Evolutionary conservation across 2,888 invertebrate species (phyloP).

Genomic region (Entomobrya proxima): DNA sequence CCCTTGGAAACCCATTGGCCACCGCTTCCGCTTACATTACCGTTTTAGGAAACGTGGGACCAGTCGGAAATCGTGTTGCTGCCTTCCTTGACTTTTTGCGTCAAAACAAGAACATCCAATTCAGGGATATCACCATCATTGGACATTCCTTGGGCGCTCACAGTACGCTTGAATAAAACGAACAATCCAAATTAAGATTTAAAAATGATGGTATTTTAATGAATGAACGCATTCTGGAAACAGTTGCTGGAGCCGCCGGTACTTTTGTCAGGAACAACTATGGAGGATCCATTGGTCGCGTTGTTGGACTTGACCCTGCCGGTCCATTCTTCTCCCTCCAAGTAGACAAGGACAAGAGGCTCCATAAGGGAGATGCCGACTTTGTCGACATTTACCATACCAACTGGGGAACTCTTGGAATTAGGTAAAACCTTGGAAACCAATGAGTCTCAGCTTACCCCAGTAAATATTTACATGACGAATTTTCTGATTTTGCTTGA

Average conservation of each 20-base stretch:
- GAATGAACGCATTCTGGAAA: neutral
- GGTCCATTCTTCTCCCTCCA: slow-evolving; percentile 58
- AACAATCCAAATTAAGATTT: too few species aligned
- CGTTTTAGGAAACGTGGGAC: slow-evolving; percentile 64
- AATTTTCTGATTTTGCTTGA: neutral
- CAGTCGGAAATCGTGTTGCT: slow-evolving; percentile 60
- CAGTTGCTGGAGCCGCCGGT: slow-evolving; percentile 59
- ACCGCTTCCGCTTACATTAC: slow-evolving; percentile 41
- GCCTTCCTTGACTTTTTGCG: slow-evolving; percentile 64
- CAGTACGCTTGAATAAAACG: slow-evolving; percentile 51
- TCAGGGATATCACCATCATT: slow-evolving; percentile 60
- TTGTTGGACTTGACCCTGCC: slow-evolving; percentile 69
- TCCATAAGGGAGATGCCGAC: slow-evolving; percentile 58
- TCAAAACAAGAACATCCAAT: slow-evolving; percentile 37
- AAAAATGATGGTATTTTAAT: neutral
- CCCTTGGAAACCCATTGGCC: slow-evolving; percentile 40
- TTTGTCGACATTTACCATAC: slow-evolving; percentile 71
- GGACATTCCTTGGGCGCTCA: slow-evolving; percentile 69
- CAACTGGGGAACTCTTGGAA: slow-evolving; percentile 52
- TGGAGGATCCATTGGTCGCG: neutral
- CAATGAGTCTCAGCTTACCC: too few species aligned
- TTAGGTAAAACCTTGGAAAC: neutral
- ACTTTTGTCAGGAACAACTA: neutral
- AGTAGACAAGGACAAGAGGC: slow-evolving; percentile 46
- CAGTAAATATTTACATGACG: too few species aligned